phyloP scores from a whole-genome alignment of 2,797 vertebrate species.

The Myiotriccus ornatus region DNA sequence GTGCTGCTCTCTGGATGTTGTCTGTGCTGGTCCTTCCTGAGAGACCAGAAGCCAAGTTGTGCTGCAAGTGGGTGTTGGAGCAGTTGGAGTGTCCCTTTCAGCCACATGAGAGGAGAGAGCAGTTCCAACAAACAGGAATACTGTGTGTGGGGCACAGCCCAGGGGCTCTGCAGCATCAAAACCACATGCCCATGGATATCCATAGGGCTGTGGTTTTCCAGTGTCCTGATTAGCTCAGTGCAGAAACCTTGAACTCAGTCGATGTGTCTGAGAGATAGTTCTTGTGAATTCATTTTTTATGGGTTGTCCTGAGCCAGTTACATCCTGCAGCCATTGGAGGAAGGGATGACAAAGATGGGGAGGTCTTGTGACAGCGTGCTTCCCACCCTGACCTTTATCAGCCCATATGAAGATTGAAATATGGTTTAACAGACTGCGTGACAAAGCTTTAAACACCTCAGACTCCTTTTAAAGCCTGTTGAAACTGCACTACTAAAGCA shows the following conservation, averaged over 20 bases:
- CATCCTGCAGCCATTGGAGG: not conserved
- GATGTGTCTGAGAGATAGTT: not conserved
- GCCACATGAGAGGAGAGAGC: no score
- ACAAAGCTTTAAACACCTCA: not conserved
- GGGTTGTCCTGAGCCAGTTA: rapidly evolving
- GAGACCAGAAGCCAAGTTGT: not conserved
- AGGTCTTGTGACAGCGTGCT: no score
- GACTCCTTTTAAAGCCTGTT: not conserved
- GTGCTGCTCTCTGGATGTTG: not conserved
- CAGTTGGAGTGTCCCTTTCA: not conserved
- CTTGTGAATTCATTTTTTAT: not conserved
- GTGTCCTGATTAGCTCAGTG: not conserved
- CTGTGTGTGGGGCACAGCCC: no score
- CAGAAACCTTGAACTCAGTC: not conserved
- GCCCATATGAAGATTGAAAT: no score
- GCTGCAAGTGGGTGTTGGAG: rapidly evolving
- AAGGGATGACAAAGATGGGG: not conserved
- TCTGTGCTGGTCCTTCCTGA: not conserved
- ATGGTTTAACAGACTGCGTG: not conserved
- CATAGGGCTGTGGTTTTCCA: not conserved
- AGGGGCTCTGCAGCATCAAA: not conserved
- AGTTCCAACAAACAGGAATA: rapidly evolving
- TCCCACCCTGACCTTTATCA: not conserved
- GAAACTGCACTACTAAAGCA: not conserved
- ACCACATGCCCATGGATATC: rapidly evolving